Evolutionary conservation across 2,888 invertebrate genomes (phyloP).

Genomic region (Noctua janthe): DNA sequence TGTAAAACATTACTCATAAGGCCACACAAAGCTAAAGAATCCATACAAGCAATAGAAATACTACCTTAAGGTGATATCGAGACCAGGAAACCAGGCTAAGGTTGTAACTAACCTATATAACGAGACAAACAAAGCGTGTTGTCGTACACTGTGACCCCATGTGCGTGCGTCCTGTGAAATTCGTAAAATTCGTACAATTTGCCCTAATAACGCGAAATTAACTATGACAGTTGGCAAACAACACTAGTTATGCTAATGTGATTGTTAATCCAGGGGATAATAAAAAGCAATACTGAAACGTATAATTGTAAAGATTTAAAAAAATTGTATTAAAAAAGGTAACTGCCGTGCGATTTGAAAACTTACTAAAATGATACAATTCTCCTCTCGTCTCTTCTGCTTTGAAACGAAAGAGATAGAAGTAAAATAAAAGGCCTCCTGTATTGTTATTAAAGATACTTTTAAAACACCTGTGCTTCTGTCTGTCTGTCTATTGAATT

Average conservation of each 20-base stretch:
- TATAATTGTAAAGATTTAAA: neutral
- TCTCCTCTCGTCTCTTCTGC: neutral
- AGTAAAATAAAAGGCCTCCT: neutral
- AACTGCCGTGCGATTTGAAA: neutral
- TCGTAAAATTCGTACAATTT: constrained; percentile 38
- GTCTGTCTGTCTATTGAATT: neutral
- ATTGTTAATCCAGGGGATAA: neutral
- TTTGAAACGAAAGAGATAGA: neutral
- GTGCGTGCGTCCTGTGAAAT: constrained; percentile 36
- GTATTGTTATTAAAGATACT: neutral
- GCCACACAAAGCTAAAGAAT: constrained; percentile 3
- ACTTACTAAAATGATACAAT: neutral
- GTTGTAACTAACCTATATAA: constrained; percentile 46
- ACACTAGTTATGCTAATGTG: constrained; percentile 36
- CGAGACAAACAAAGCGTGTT: constrained; percentile 49
- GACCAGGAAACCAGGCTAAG: constrained; percentile 45
- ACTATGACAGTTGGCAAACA: constrained; percentile 56
- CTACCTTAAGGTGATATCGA: constrained; percentile 22
- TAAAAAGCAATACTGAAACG: neutral
- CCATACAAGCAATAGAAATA: constrained; percentile 25
- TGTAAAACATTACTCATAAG: neutral
- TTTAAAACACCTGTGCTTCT: neutral
- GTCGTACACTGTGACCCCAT: constrained; percentile 39
- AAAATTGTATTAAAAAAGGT: neutral
- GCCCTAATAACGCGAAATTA: constrained; percentile 53